Conservation (phyloP, 2,113 vertebrate species). For the Prionailurus bengalensis region DNA sequence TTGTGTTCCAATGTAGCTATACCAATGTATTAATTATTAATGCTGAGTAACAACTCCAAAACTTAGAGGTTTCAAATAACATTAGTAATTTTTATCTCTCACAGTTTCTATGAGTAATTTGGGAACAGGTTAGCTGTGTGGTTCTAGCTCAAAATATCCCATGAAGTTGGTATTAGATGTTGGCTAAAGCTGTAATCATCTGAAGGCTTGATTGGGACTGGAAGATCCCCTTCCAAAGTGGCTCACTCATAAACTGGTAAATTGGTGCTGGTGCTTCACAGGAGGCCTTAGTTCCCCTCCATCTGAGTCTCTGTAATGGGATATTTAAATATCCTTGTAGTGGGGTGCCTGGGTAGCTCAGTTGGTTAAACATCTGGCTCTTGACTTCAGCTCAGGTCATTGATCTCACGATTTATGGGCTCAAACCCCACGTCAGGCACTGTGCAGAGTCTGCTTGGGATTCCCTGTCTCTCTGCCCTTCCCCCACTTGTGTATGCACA, state of each 20-base stretch:
- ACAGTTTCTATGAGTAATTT: not conserved
- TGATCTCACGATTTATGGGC: no score
- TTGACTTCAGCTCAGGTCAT: no score
- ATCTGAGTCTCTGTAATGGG: not conserved
- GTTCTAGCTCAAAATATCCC: not conserved
- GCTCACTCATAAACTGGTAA: not conserved
- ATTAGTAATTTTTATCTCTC: not conserved
- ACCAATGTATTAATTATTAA: not conserved
- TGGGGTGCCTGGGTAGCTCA: no score
- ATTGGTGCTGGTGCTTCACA: not conserved
- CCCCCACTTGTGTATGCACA: no score
- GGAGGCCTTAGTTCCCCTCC: not conserved
- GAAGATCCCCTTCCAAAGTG: not conserved
- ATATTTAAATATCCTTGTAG: not conserved
- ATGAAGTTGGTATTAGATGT: not conserved
- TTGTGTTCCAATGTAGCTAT: not conserved
- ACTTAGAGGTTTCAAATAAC: not conserved
- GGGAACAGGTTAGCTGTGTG: not conserved
- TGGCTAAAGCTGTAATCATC: not conserved
- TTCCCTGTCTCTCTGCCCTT: no score
- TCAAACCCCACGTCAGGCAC: no score
- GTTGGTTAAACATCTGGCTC: no score
- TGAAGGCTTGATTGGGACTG: not conserved
- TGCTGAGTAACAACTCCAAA: conserved; percentile 11
- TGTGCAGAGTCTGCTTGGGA: no score